These are phyloP conservation scores for Penaeus indicus DNA, from an alignment of 1,140 invertebrate genomes.

Conservation along the genomic window DNA sequence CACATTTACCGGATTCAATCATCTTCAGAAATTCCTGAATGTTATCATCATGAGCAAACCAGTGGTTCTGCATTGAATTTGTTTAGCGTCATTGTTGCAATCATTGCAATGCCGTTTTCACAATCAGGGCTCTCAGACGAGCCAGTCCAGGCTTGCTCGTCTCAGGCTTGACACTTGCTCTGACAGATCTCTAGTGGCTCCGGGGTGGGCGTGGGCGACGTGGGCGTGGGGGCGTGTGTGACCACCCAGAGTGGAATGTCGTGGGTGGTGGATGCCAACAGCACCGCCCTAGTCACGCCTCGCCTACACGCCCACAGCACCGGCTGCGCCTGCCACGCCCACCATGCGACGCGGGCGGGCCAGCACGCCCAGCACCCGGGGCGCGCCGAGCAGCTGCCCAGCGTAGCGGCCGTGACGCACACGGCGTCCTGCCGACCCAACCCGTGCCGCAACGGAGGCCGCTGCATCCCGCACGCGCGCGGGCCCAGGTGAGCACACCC, in stretches of 20 bases:
- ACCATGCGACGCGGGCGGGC: conserved; percentile 85
- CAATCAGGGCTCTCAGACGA: no score
- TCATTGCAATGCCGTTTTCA: no score
- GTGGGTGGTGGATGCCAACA: conserved; percentile 96
- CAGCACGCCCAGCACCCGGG: conserved; percentile 2
- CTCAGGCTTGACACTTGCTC: background rate
- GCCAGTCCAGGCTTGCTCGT: no score
- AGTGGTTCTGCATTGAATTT: no score
- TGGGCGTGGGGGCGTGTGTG: conserved; percentile 43
- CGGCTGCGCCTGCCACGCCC: conserved; percentile 89
- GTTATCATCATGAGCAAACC: no score
- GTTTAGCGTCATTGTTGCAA: no score
- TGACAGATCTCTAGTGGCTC: conserved; percentile 35
- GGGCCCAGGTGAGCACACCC: conserved; percentile 70
- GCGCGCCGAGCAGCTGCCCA: conserved; percentile 14
- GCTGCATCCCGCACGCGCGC: conserved; percentile 89
- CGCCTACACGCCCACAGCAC: conserved; percentile 84
- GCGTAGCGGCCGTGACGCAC: conserved; percentile 44
- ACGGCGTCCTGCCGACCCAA: conserved; percentile 86
- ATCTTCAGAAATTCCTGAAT: no score
- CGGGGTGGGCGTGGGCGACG: conserved; percentile 19
- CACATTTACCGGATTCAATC: no score
- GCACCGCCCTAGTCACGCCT: conserved; percentile 94
- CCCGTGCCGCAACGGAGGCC: conserved; percentile 94
- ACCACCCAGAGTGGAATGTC: conserved; percentile 76